These are phyloP conservation scores for Agonopterix arenella DNA, from an alignment of 2,888 invertebrate species.

Conservation along the genomic window DNA sequence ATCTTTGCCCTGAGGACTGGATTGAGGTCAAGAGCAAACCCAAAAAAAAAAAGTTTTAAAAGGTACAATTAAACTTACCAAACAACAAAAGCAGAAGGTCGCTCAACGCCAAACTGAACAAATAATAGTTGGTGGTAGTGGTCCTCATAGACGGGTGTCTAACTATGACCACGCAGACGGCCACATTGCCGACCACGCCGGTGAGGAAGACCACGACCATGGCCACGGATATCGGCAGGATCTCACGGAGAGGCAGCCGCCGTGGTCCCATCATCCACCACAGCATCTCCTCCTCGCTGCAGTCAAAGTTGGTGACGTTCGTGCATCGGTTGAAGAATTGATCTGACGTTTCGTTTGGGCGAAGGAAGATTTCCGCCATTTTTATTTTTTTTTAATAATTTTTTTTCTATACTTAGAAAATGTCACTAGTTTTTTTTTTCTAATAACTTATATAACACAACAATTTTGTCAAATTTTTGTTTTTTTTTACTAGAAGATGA, in stretches of 20 bases:
- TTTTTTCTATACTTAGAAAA: too few species aligned
- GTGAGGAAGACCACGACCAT: slow-evolving; percentile 88
- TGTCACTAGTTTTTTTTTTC: too few species aligned
- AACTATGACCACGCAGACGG: slow-evolving; percentile 90
- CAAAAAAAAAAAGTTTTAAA: too few species aligned
- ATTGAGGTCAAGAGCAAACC: too few species aligned
- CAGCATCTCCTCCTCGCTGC: slow-evolving; percentile 78
- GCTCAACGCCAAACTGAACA: slow-evolving; percentile 92
- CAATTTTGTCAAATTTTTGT: too few species aligned
- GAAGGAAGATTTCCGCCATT: slow-evolving; percentile 42
- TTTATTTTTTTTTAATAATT: neutral
- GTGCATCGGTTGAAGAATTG: slow-evolving; percentile 56
- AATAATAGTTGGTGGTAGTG: slow-evolving; percentile 94
- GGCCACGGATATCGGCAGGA: slow-evolving; percentile 79
- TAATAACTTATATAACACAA: too few species aligned
- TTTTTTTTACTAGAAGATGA: too few species aligned
- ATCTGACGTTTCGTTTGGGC: slow-evolving; percentile 40
- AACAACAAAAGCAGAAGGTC: slow-evolving; percentile 88
- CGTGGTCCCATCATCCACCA: slow-evolving; percentile 78
- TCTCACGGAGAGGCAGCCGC: slow-evolving; percentile 73
- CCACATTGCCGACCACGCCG: slow-evolving; percentile 89
- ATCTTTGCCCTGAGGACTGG: too few species aligned
- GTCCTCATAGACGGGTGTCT: slow-evolving; percentile 90
- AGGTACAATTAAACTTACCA: slow-evolving; percentile 75
- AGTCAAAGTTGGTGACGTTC: slow-evolving; percentile 68